A percentile compares a stretch with the other conserved stretches of the same genome.
phyloP scores from a whole-genome alignment of 2,888 invertebrate species.

The Drosophila rubida region DNA sequence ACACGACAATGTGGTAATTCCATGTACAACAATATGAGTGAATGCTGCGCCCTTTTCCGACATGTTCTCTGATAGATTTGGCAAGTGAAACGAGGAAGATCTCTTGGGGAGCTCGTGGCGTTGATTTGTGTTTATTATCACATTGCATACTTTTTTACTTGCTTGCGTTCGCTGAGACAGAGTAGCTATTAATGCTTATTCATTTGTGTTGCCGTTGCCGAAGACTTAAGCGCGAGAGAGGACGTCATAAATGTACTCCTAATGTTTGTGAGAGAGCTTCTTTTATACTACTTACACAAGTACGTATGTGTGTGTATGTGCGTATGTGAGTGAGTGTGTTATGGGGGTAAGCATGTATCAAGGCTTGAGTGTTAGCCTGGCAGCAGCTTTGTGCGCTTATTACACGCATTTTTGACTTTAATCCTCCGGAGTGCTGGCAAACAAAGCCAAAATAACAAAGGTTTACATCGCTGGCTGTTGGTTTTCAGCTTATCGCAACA shows the following conservation, averaged over 20 bases:
- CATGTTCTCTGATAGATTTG: not conserved
- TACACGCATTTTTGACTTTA: conserved; percentile 81
- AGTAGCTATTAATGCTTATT: conserved; percentile 58
- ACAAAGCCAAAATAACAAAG: conserved; percentile 78
- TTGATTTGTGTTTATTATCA: conserved; percentile 63
- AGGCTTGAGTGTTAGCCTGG: conserved; percentile 45
- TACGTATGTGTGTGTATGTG: conserved; percentile 20
- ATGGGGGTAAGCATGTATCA: conserved; percentile 35
- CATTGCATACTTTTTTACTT: conserved; percentile 32
- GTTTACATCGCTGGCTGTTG: conserved; percentile 76
- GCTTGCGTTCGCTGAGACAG: conserved; percentile 17
- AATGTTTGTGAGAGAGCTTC: conserved; percentile 64
- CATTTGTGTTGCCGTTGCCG: conserved; percentile 45
- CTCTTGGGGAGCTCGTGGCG: conserved; percentile 7
- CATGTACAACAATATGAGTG: not conserved
- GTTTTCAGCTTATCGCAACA: conserved; percentile 39
- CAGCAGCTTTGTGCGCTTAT: conserved; percentile 72
- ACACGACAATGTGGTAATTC: not conserved
- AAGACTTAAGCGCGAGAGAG: conserved; percentile 41
- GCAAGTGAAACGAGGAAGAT: not conserved
- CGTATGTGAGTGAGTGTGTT: conserved; percentile 14
- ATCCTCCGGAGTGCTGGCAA: conserved; percentile 73
- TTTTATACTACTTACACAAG: conserved; percentile 12
- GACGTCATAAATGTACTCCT: conserved; percentile 68
- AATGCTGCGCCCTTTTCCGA: not conserved